Conservation (phyloP, 2,113 vertebrate species). For the Rhabdornis inornatus region DNA sequence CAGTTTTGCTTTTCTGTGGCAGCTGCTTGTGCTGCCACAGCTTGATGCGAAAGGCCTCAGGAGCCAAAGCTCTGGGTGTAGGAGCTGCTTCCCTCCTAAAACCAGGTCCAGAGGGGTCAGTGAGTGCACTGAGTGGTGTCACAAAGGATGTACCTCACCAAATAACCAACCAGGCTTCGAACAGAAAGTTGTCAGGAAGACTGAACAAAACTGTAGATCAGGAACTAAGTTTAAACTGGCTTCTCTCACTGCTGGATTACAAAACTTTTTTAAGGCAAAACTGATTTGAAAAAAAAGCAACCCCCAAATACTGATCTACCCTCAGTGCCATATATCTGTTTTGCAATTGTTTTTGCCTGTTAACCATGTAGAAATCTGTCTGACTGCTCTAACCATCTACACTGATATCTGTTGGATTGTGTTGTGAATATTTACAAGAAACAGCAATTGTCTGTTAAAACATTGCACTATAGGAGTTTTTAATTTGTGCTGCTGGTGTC, state of each 20-base stretch:
- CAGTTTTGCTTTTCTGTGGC: not conserved
- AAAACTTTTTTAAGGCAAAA: not conserved
- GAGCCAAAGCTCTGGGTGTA: rapidly evolving
- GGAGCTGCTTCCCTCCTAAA: not conserved
- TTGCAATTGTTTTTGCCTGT: not conserved
- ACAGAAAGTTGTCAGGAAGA: not conserved
- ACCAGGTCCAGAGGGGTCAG: no score
- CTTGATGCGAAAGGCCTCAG: not conserved
- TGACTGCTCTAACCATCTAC: not conserved
- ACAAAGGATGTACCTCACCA: no score
- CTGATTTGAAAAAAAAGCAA: not conserved
- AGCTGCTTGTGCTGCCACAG: not conserved
- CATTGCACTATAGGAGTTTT: not conserved
- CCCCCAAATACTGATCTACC: not conserved
- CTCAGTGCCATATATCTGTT: not conserved
- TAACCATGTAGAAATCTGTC: not conserved
- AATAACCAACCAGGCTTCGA: not conserved
- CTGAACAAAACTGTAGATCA: not conserved
- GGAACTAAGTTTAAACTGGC: not conserved
- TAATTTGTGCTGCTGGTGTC: not conserved
- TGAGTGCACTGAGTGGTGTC: not conserved
- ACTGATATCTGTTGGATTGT: no score
- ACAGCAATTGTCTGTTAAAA: not conserved
- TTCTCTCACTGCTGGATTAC: not conserved
- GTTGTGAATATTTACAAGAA: not conserved